Conservation (phyloP, 2,888 invertebrate genomes). For the Aplocera efformata region DNA sequence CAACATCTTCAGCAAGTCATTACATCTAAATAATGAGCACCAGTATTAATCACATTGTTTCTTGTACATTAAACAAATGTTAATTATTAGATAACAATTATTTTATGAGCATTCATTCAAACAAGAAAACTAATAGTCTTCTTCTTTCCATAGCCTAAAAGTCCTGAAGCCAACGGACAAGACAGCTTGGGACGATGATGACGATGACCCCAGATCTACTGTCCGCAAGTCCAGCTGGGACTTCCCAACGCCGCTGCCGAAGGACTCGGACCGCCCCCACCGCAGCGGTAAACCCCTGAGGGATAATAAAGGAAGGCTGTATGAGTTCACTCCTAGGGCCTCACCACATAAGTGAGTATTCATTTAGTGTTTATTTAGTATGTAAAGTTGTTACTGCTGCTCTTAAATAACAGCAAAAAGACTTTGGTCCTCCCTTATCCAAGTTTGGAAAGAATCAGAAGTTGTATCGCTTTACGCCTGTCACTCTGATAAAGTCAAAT, state of each 20-base stretch:
- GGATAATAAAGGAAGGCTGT: conserved; percentile 65
- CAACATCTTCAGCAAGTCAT: too few relatives aligned
- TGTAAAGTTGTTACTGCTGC: too few relatives aligned
- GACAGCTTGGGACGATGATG: conserved; percentile 89
- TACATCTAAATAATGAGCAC: too few relatives aligned
- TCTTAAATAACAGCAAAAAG: too few relatives aligned
- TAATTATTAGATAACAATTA: too few relatives aligned
- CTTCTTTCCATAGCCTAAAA: conserved; percentile 72
- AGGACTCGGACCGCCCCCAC: conserved; percentile 53
- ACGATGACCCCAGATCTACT: conserved; percentile 84
- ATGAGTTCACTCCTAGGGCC: conserved; percentile 88
- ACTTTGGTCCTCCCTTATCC: too few relatives aligned
- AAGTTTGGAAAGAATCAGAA: too few relatives aligned
- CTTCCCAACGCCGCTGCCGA: conserved; percentile 90
- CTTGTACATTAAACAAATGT: too few relatives aligned
- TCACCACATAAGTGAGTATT: conserved; percentile 89
- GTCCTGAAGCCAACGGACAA: conserved; percentile 80
- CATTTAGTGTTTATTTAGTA: not conserved
- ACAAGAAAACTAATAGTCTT: not conserved
- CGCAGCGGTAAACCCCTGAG: conserved; percentile 42
- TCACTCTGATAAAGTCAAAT: too few relatives aligned
- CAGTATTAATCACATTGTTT: too few relatives aligned
- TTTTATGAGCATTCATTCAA: not conserved
- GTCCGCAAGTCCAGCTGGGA: conserved; percentile 93
- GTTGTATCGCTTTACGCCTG: too few relatives aligned